Evolutionary conservation across 2,797 vertebrate species (phyloP), one percentile per base, ranked within the genome.

Genomic region (Gouania willdenowi): DNA sequence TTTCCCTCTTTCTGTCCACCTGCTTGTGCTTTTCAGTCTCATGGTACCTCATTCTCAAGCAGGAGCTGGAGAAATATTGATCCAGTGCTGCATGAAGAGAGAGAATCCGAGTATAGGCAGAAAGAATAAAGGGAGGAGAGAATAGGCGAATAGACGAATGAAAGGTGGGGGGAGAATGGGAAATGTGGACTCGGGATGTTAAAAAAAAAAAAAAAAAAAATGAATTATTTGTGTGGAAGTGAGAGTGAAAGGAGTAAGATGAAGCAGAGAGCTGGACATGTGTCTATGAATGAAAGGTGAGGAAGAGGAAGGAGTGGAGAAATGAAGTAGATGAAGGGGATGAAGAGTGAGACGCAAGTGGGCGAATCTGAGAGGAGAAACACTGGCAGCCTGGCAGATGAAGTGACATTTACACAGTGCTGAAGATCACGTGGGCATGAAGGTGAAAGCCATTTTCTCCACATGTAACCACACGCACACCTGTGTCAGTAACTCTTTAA

Each of bases 361-460:
- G 34, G 35, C 43, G 56, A 54, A 47, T 51, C 39, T n/a, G 25
- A 43, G 41, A 42, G 22, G 38, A 56, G 46, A 61, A 77, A 75
- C 64, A 73, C 44, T 48, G 50, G 52, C 25, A 19, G 55, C 39
- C 58, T 77, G 71, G 59, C 58, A 54, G 66, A 65, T 52, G 57
- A 67, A 65, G 62, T 82, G 84, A 85, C 84, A 87, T 87, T 87
- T 83, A 83, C 61, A 31, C 77, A 82, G 71, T 30, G 52, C 44
- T 68, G 71, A 66, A 75, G 57, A 82, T 71, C 45, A 55, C 77
- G 75, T 76, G 74, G 74, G 67, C 79, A 79, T 85, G 83, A 86
- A 87, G 87, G 84, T 87, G 79, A 85, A 79, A 84, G 77, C 52
- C 65, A 77, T 83, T 84, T 84, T 79, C 79, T 71, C 63, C 43